A percentile compares a stretch with the other conserved stretches of the same genome.
Evolutionary conservation across 2,888 invertebrate species (phyloP).

Genomic region (Eupithecia inturbata): DNA sequence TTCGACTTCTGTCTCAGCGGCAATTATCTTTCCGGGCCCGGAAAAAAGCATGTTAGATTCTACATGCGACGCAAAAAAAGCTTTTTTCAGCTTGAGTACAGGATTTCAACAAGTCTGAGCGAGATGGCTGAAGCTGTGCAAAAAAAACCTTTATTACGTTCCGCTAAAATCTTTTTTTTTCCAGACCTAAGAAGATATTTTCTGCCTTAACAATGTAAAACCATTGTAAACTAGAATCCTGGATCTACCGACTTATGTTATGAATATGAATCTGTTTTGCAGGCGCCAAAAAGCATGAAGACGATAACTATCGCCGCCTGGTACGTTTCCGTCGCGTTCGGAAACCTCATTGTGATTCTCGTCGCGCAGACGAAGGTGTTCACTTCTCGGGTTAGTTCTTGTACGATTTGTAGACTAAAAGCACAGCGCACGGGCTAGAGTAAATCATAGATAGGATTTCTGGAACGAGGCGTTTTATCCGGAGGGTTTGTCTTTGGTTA

Average conservation of each 20-base stretch:
- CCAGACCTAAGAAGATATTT: no score
- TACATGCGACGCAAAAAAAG: neutral
- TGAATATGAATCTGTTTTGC: conserved; percentile 26
- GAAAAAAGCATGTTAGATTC: no score
- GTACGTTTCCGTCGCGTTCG: conserved; percentile 91
- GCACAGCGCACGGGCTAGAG: no score
- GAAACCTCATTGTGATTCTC: conserved; percentile 91
- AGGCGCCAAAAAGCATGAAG: conserved; percentile 93
- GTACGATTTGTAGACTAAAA: neutral
- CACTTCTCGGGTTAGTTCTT: conserved; percentile 83
- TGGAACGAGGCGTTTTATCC: no score
- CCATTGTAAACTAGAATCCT: neutral
- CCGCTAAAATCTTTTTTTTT: neutral
- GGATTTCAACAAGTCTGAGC: neutral
- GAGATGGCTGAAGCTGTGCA: neutral
- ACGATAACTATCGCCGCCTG: conserved; percentile 93
- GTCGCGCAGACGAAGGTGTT: conserved; percentile 87
- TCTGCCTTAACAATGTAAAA: neutral
- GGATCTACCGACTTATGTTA: neutral
- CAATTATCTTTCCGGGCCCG: no score
- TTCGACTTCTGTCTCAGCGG: no score
- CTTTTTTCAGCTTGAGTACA: neutral
- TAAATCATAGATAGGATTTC: no score
- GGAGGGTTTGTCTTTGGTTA: no score
- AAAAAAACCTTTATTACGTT: neutral